phyloP scores from a whole-genome alignment of 2,113 vertebrate genomes.

The Mus pahari region DNA sequence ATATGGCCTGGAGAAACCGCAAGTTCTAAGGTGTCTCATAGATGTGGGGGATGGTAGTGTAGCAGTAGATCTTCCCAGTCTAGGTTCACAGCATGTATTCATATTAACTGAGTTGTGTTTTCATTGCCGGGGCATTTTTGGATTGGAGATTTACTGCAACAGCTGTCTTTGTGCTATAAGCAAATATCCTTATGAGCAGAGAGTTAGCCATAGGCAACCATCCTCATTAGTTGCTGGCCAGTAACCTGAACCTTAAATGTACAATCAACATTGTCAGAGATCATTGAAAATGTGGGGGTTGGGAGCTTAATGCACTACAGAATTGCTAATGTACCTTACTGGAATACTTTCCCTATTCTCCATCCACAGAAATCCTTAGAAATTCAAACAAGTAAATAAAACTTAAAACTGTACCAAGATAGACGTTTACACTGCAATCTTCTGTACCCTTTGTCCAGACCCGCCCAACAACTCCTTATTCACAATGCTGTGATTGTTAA shows the following conservation, averaged over 20 bases:
- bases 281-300: constrained; percentile 8
- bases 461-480: neutral
- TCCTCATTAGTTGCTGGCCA: neutral
- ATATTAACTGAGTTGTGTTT: too few species aligned
- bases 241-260: constrained; percentile 30
- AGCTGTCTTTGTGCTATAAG: neutral
- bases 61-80: too few species aligned
- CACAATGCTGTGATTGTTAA: too few species aligned
- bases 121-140: too few species aligned
- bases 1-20: too few species aligned
- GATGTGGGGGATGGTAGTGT: too few species aligned
- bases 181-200: constrained; percentile 17
- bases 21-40: too few species aligned
- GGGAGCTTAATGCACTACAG: constrained; percentile 12
- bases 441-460: neutral
- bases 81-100: too few species aligned
- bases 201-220: neutral
- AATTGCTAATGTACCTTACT: neutral
- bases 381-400: constrained; percentile 38
- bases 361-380: neutral
- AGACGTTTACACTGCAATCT: neutral
- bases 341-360: neutral
- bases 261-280: neutral
- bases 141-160: too few species aligned
- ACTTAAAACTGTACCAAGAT: neutral